Evolutionary conservation across 2,113 vertebrate species (phyloP), one percentile per base, ranked within the genome.

Genomic region (Percopsis transmontana): DNA sequence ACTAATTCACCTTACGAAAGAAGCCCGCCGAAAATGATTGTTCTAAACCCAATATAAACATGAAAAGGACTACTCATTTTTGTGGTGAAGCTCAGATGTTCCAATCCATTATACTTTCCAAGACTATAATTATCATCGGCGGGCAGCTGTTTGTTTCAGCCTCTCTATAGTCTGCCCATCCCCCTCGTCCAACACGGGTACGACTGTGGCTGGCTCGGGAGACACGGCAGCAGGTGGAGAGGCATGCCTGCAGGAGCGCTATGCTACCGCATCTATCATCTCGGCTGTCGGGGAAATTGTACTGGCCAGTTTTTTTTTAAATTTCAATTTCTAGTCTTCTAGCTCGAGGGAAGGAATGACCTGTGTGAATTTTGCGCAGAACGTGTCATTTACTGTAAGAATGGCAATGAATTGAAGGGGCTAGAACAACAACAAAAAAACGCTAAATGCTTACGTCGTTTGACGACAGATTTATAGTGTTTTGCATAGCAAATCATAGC

Each of bases 251-350:
- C 20, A 60, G 41, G 18, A 14, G 5, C 38, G 21, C 41, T 14
- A 18, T 44, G 8, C 27, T 41, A 60, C 40, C 4, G 39, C 13
- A 27, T 60, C 39, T 59, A 44, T 59, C 58, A 59, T 44, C 40
- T 11, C 6, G 7, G 9, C 18, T 59, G 58, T 14, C 58, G 44
- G 40, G 38, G 39, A 59, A 58, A 33, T 58, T 58, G 20, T 11
- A 44, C 14, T 20, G 27, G 14, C 15, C 6, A n/a, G 1, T n/a
- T 48, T 48, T 48, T 6, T n/a, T 48, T 48, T 48, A 15, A 48
- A 15, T 48, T 48, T 15, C 45, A 48, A n/a, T 48, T 16, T 5
- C 45, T 16, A 48, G 45, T 45, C 42, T 5, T 15, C 2, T 15
- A 48, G 27, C 15, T 48, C 45, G 8, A 48, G 45, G 45, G 11